These are phyloP conservation scores for Sebastes diaconus DNA, from an alignment of 2,797 vertebrate species.

Conservation along the genomic window DNA sequence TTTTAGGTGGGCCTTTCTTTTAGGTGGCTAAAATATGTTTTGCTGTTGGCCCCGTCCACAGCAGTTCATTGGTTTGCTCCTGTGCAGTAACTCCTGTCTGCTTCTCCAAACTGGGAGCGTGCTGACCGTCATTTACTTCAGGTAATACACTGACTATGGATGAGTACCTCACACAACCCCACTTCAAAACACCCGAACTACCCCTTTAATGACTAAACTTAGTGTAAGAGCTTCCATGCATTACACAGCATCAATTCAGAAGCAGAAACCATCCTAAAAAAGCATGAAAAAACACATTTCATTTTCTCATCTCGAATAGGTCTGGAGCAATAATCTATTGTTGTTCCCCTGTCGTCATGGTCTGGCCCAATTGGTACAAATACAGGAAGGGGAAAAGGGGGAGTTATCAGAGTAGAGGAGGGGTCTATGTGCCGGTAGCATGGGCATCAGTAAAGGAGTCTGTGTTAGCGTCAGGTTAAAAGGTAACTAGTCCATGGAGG, in stretches of 20 bases:
- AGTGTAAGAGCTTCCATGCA: constrained; percentile 13
- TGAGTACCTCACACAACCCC: too few species aligned
- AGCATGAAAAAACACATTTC: background rate
- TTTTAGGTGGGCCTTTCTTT: too few species aligned
- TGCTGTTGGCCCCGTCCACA: too few species aligned
- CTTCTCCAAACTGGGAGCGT: too few species aligned
- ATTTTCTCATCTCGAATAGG: background rate
- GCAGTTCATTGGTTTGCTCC: too few species aligned
- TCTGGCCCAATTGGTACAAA: constrained; percentile 98
- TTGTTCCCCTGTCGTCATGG: constrained; percentile 36
- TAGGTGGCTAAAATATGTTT: too few species aligned
- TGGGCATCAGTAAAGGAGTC: constrained; percentile 53
- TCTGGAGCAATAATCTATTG: background rate
- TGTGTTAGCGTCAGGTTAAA: constrained; percentile 73
- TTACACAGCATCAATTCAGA: background rate
- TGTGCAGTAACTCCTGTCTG: too few species aligned
- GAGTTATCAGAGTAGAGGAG: constrained; percentile 68
- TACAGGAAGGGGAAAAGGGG: constrained; percentile 70
- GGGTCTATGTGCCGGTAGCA: constrained; percentile 49
- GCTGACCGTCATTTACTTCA: accelerated
- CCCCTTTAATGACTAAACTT: background rate
- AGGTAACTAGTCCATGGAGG: constrained; percentile 35
- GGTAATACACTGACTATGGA: too few species aligned
- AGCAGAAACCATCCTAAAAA: constrained; percentile 17
- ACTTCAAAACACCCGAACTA: too few species aligned